Evolutionary conservation across 2,888 invertebrate species (phyloP).

Genomic region (Caenorhabditis sulstoni): DNA sequence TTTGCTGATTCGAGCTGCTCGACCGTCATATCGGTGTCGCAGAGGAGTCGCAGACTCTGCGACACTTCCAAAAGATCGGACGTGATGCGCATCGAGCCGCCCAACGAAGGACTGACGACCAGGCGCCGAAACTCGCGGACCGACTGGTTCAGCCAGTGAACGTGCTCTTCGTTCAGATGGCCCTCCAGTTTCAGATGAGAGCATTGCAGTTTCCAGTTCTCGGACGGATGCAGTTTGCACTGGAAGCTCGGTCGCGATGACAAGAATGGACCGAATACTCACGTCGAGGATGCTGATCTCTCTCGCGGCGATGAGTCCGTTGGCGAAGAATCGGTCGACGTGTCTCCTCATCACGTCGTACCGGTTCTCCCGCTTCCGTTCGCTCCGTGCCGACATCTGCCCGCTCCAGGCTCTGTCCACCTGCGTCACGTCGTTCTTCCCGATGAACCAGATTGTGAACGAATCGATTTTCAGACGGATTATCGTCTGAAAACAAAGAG

Average conservation of each 20-base stretch:
- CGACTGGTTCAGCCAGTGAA: no score
- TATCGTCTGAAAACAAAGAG: slow-evolving; percentile 16
- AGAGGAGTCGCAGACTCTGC: not conserved
- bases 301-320: not conserved
- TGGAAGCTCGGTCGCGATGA: no score
- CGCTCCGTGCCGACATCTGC: slow-evolving; percentile 13
- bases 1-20: slow-evolving; percentile 11
- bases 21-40: not conserved
- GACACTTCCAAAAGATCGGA: not conserved
- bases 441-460: slow-evolving; percentile 41
- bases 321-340: not conserved
- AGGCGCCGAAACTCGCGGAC: not conserved
- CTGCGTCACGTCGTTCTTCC: slow-evolving; percentile 29
- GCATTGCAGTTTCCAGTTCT: no score
- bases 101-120: not conserved
- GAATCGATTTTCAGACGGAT: slow-evolving; percentile 25
- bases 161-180: no score
- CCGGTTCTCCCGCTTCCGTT: slow-evolving; percentile 24
- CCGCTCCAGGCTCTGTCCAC: slow-evolving; percentile 30
- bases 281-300: no score
- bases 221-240: no score
- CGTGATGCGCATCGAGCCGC: no score
- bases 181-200: not conserved
- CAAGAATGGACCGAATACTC: no score
- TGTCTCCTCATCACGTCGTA: slow-evolving; percentile 1